These are phyloP conservation scores for Mamestra brassicae DNA, from an alignment of 2,888 invertebrate species.

Conservation along the genomic window DNA sequence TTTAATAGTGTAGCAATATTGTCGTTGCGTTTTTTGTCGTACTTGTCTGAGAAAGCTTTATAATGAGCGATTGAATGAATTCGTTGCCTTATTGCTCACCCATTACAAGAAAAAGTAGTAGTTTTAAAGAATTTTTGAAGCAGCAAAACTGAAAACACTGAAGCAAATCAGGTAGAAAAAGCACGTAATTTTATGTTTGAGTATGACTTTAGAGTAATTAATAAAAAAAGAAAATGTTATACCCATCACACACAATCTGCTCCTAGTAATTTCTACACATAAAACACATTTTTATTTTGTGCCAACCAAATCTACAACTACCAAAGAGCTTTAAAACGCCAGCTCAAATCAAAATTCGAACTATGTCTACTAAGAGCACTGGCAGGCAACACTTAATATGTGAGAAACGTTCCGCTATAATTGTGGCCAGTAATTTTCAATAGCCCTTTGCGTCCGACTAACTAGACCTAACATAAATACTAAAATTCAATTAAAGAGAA, in stretches of 20 bases:
- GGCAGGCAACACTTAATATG: conserved; percentile 59
- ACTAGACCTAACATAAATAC: conserved; percentile 39
- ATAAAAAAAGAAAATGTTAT: too few relatives aligned
- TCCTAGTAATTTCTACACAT: too few relatives aligned
- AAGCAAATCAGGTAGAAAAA: too few relatives aligned
- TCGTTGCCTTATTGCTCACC: neutral
- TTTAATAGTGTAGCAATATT: conserved; percentile 8
- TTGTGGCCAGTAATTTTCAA: conserved; percentile 51
- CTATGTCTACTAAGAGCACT: conserved; percentile 43
- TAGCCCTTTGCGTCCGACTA: conserved; percentile 20
- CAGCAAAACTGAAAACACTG: too few relatives aligned
- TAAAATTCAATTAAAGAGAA: conserved; percentile 57
- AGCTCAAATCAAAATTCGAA: conserved; percentile 35
- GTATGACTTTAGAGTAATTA: too few relatives aligned
- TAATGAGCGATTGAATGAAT: conserved; percentile 1
- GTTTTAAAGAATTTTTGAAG: too few relatives aligned
- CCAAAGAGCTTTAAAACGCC: neutral
- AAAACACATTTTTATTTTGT: too few relatives aligned
- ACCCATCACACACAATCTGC: too few relatives aligned
- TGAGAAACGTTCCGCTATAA: conserved; percentile 61
- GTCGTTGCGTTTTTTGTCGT: neutral
- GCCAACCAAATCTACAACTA: neutral
- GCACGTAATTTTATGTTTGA: too few relatives aligned
- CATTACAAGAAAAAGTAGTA: neutral
- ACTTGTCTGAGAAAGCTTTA: neutral